Percentiles rank a stretch among this genome's conserved stretches.
Conservation (phyloP, 2,113 vertebrate species). For the Ciconia stormi region DNA sequence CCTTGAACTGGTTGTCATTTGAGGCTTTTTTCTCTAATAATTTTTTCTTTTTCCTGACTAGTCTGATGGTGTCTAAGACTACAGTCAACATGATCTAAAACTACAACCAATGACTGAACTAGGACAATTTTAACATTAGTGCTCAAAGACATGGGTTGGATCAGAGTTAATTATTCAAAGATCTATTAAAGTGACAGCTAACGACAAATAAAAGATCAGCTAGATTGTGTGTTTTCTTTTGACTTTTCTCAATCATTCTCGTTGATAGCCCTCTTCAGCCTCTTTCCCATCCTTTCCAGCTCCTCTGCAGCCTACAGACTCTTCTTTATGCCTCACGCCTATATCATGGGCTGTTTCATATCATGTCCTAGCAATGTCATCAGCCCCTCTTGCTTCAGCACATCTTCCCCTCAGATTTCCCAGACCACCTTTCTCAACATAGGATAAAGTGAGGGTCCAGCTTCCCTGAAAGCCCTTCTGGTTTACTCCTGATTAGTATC, state of each 20-base stretch:
- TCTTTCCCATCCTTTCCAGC: background rate
- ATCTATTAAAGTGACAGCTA: background rate
- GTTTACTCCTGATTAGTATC: background rate
- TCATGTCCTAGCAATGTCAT: background rate
- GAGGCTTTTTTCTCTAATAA: background rate
- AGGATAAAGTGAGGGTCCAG: background rate
- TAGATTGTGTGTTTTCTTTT: background rate
- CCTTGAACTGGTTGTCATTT: background rate
- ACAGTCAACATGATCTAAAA: background rate
- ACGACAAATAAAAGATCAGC: background rate
- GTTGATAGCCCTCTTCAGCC: background rate
- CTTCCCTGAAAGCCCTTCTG: background rate
- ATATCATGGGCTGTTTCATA: background rate
- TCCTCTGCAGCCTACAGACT: background rate
- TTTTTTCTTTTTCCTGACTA: background rate
- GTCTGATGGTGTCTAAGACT: background rate
- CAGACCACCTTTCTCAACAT: background rate
- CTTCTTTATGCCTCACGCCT: background rate
- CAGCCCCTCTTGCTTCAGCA: background rate
- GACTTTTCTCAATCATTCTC: background rate
- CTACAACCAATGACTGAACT: background rate
- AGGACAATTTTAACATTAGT: background rate
- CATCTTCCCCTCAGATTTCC: background rate
- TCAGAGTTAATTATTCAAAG: background rate
- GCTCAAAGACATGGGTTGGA: background rate